phyloP scores from a whole-genome alignment of 2,113 vertebrate species.

The Ophiodon elongatus region DNA sequence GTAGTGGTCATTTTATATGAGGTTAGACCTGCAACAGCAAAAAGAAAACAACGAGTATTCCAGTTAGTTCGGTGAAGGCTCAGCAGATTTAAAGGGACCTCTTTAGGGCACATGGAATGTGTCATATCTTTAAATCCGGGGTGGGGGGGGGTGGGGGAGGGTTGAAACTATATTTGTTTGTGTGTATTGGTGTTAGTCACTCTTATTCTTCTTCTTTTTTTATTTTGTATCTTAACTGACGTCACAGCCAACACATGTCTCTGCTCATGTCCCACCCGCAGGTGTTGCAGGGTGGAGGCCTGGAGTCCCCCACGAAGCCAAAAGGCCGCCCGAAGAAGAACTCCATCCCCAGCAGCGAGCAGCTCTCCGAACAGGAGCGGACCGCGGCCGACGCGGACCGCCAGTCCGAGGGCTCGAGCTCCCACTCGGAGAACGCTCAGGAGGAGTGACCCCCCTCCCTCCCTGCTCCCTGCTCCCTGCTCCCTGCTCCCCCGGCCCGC shows the following conservation, averaged over 20 bases:
- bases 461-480: too few species aligned
- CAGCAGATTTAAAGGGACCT: not conserved
- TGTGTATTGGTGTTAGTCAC: not conserved
- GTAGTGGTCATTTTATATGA: not conserved
- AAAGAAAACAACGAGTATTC: not conserved
- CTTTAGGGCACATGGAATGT: not conserved
- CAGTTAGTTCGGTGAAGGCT: not conserved
- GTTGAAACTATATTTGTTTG: too few species aligned
- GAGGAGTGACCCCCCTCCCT: conserved; percentile 85
- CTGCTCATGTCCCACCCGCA: conserved; percentile 55
- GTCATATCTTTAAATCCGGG: not conserved
- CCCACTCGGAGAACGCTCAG: conserved; percentile 84
- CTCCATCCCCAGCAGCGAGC: conserved; percentile 96
- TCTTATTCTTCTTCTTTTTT: too few species aligned
- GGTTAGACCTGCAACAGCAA: not conserved
- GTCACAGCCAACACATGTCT: not conserved
- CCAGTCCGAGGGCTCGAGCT: conserved; percentile 81
- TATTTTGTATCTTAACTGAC: too few species aligned
- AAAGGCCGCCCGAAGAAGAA: conserved; percentile 99
- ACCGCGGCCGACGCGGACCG: conserved; percentile 85
- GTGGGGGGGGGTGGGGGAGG: not conserved
- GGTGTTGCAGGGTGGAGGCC: conserved; percentile 96
- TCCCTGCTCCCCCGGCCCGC: not conserved
- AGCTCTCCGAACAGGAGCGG: conserved; percentile 94
- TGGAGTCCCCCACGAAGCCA: conserved; percentile 97